These are phyloP conservation scores for Ptilorrhoa leucosticta DNA, from an alignment of 2,113 vertebrate species.

Conservation along the genomic window DNA sequence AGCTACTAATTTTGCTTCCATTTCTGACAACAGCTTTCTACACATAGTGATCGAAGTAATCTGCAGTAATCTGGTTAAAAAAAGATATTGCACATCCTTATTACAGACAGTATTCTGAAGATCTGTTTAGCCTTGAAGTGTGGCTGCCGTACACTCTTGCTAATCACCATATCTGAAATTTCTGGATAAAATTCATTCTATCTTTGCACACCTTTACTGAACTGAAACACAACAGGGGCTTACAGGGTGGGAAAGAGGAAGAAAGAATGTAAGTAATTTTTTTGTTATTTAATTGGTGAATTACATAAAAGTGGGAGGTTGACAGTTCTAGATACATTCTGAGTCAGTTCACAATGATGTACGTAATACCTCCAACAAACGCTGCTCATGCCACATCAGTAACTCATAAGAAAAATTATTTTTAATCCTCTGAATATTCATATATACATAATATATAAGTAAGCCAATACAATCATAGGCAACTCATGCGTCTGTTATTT, in stretches of 20 bases:
- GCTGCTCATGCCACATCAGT: background rate
- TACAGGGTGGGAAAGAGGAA: background rate
- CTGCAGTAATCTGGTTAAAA: background rate
- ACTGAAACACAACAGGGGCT: background rate
- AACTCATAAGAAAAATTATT: background rate
- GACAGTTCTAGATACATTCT: background rate
- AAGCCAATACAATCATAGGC: background rate
- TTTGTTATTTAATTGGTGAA: background rate
- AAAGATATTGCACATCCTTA: background rate
- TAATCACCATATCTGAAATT: background rate
- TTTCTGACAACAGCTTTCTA: background rate
- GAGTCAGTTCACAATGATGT: background rate
- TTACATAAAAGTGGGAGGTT: background rate
- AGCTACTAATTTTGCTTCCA: background rate
- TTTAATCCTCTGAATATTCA: constrained; percentile 12
- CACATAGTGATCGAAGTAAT: background rate
- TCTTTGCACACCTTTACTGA: background rate
- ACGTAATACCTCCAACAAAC: background rate
- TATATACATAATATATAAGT: background rate
- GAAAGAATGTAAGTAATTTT: background rate
- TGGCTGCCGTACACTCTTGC: rapidly evolving
- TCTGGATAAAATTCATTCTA: background rate
- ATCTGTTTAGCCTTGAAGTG: background rate
- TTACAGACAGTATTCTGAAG: background rate
- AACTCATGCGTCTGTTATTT: background rate